Percentiles rank a stretch among this genome's conserved stretches.
Conservation (phyloP, 2,113 vertebrate genomes). For the Sebastes fasciatus region DNA sequence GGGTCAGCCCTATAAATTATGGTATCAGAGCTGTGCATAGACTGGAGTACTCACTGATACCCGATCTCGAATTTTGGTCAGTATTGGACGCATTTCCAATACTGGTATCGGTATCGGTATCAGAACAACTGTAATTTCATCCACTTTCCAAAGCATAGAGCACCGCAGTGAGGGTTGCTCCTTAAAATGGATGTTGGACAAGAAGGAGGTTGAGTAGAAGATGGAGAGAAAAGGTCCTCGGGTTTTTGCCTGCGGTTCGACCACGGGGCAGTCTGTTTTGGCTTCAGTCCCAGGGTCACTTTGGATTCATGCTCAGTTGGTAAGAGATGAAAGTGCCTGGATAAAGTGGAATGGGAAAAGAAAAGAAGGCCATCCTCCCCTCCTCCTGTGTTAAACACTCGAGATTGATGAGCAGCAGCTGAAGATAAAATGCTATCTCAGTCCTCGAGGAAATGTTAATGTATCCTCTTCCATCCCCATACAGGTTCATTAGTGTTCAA, state of each 20-base stretch:
- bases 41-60: too few relatives aligned
- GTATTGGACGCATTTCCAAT: too few relatives aligned
- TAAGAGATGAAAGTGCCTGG: slow-evolving; percentile 33
- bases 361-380: slow-evolving; percentile 11
- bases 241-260: slow-evolving; percentile 41
- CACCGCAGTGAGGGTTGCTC: neutral
- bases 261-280: slow-evolving; percentile 45
- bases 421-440: slow-evolving; percentile 26
- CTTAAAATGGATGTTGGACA: neutral
- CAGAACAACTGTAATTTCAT: neutral
- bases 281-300: slow-evolving; percentile 42
- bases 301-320: slow-evolving; percentile 30
- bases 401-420: slow-evolving; percentile 29
- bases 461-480: slow-evolving; percentile 16
- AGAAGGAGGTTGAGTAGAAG: neutral
- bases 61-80: too few relatives aligned
- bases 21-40: too few relatives aligned
- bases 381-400: slow-evolving; percentile 18
- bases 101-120: too few relatives aligned
- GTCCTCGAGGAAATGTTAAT: slow-evolving; percentile 32
- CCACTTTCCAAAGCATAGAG: neutral
- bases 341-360: slow-evolving; percentile 4
- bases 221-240: slow-evolving; percentile 5
- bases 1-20: too few relatives aligned
- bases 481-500: slow-evolving; percentile 20